Evolutionary conservation across 2,797 vertebrate species (phyloP), one percentile per base, ranked within the genome.

Genomic region (Acipenser oxyrinchus): DNA sequence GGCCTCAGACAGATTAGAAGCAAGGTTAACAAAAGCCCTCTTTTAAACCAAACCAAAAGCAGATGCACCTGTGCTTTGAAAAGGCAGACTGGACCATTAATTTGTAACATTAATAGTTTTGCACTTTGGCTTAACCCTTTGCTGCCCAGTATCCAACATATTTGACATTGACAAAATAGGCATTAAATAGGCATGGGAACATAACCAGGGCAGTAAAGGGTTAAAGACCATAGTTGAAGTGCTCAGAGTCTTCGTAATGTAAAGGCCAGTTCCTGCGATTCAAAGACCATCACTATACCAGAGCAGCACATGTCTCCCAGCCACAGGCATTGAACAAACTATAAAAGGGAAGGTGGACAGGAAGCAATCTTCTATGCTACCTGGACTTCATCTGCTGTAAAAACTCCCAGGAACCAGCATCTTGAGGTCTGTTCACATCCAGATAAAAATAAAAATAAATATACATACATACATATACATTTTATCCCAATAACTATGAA

Each of bases 381-480:
- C 88, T 90, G 82, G 74, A 81, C 75, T 86, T 87, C 79, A 79
- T 72, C 80, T 88, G 85, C 80, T 84, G 84, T 85, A 57, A 81
- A 78, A 88, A 74, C 72, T 86, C 85, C 87, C 81, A 87, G 80
- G 78, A 80, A 59, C 82, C 84, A 82, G 78, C 80, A 66, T 90
- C 85, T 82, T 83, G 81, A 75, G 79, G 78, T 86, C 86, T 90
- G 84, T 80, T 78, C 81, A 80, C 86, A 77, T 71, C 76, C 70
- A 62, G 70, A 81, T 74, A 87, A 73, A 69, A 74, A 82, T 72
- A 75, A 83, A 68, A 87, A 63, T 81, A 71, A 77, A 62, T 37
- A 76, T 65, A 73, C 37, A 73, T 37, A 37, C 37, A 37, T 37
- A 37, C 37, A 18, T 18, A 18, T 18, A 18, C 18, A 18, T 18